Conservation (phyloP, 2,113 vertebrate species). For the Menura novaehollandiae region DNA sequence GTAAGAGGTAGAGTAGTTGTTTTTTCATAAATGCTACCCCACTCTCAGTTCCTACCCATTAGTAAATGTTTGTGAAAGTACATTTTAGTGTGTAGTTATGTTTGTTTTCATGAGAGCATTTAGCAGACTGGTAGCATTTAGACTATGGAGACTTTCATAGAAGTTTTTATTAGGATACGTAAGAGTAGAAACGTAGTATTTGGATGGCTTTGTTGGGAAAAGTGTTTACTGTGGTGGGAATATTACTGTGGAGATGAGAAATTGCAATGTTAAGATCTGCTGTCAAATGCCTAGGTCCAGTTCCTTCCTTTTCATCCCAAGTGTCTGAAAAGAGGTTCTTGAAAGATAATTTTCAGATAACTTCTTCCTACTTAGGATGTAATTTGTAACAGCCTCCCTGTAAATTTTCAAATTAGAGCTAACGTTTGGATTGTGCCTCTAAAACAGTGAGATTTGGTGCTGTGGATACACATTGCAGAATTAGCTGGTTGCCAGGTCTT, state of each 20-base stretch:
- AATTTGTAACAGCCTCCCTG: neutral
- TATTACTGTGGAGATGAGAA: neutral
- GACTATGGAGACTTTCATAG: neutral
- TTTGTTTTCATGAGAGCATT: neutral
- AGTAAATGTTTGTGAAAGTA: neutral
- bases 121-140: neutral
- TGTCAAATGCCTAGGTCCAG: neutral
- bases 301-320: neutral
- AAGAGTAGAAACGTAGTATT: neutral
- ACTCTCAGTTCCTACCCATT: neutral
- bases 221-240: neutral
- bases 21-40: neutral
- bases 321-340: neutral
- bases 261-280: neutral
- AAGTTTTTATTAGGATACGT: neutral
- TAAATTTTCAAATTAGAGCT: neutral
- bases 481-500: neutral
- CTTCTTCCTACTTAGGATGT: neutral
- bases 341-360: neutral
- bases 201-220: neutral
- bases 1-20: neutral
- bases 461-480: neutral
- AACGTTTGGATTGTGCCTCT: neutral
- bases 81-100: neutral
- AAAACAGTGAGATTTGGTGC: neutral